Conservation (phyloP, 2,797 vertebrate genomes). For the Rhincodon typus region DNA sequence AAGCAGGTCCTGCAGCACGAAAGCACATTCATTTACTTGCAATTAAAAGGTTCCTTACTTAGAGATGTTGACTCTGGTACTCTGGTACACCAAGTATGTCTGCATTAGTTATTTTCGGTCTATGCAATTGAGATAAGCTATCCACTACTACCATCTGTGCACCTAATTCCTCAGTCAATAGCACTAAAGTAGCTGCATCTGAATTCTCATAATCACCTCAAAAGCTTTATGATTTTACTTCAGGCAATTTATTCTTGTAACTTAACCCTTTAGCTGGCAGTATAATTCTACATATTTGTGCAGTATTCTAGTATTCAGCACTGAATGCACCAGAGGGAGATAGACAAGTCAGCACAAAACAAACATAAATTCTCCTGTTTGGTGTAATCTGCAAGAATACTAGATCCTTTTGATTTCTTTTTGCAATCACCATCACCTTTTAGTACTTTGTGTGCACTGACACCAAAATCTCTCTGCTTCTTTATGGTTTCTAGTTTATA, state of each 20-base stretch:
- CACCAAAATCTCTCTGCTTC: background rate
- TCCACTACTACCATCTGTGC: background rate
- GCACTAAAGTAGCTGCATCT: background rate
- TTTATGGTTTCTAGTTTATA: background rate
- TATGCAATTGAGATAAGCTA: background rate
- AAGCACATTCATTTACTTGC: background rate
- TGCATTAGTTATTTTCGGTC: background rate
- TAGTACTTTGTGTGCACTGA: background rate
- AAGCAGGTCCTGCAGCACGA: background rate
- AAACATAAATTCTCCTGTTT: background rate
- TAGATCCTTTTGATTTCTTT: no score
- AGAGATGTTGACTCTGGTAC: background rate
- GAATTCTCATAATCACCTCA: background rate
- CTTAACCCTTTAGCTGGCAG: background rate
- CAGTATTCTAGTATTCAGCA: background rate
- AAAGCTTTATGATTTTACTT: background rate
- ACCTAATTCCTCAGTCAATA: constrained; percentile 5
- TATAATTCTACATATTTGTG: background rate
- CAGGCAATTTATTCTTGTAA: background rate
- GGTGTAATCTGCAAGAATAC: no score
- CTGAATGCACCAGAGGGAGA: background rate
- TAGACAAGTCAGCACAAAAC: no score
- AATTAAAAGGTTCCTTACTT: background rate
- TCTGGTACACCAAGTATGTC: background rate
- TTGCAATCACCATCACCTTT: background rate